Base-by-base conservation (phyloP, 2,888 invertebrate species). In the Nomada flava region DNA sequence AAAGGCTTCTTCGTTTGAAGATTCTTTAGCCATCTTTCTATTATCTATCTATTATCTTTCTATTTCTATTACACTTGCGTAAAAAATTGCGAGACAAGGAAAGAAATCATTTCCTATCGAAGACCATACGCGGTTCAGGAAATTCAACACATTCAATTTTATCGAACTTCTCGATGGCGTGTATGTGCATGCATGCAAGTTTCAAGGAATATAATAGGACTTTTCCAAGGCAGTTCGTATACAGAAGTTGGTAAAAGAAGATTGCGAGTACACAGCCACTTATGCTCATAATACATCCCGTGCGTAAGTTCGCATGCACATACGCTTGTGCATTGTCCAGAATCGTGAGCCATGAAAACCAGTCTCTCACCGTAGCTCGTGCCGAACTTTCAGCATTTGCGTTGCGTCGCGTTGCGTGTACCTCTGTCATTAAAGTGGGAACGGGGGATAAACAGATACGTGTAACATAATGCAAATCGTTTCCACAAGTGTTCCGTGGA, bases 291-390 rank as follows among this genome's bases (percentile, higher is more conserved):
- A 83, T 71, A 47, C 82, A 81, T 85, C 81, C 83, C 79, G 79
- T 74, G 79, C 75, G 83, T 80, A 85, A 83, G 83, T 83, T 87
- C 76, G 82, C 80, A 79, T 80, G 76, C 67, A 71, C 42, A 73
- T 78, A 73, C 62, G 80, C 65, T 72, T 55, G 53, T 67, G 88
- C 86, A 91, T 91, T 91, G 91, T 91, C 90, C 91, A 81, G 83
- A 89, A 90, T 90, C 91, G 90, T 69, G 80, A 83, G 89, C 85
- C 91, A 91, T 91, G 91, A 91, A 91, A 91, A 78, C 83, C 85
- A 87, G 85, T 82, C 86, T 90, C 79, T 73, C 67, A 29, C 65
- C 85, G 72, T 87, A 84, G 88, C 88, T 87, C 89, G 89, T 87
- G 89, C 89, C 89, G 76, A 86, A 89, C 87, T 86, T 81, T 60